Base-by-base conservation (phyloP, 2,113 vertebrate species). In the Ceuthmochares aereus region DNA sequence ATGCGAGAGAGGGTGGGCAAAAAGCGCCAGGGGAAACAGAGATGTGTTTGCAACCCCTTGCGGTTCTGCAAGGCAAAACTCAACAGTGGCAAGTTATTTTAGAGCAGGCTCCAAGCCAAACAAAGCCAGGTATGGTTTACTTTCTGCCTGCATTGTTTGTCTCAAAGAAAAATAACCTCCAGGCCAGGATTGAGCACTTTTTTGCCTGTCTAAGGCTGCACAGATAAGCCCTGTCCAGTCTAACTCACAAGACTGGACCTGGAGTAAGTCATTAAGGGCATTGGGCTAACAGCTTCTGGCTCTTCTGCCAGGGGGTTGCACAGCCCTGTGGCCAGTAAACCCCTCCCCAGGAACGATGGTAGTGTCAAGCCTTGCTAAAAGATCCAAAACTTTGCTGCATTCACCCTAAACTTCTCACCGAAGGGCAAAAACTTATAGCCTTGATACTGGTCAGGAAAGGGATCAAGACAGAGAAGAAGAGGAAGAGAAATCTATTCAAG, bases 21-120 rank as follows among this genome's bases (percentile, higher is more conserved):
- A 55, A 54, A 77, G 55, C 3, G 2, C 64, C 0, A 0, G 30
- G 87, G 52, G 74, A 75, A 92, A 43, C 4, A 2, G 36, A 68
- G 73, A 58, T 6, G 9, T 3, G 3, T 52, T 47, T 78, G 75
- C 92, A 93, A 78, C 49, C 59, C 82, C 45, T 59, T 86, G 72
- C 0, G 9, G 91, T 78, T 97, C 95, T 63, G 43, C 25, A 4
- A 84, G 66, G 69, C 77, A 79, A 56, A 70, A 74, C 59, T 89
- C 66, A 75, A 84, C 14, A 2, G 87, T 78, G 81, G 76, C 80
- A 54, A 91, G 69, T 96, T 92, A 87, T 84, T 92, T 52, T 91
- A 92, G 89, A 78, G 69, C 47, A 4, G 5, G 30, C 30, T 94
- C 86, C 96, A 95, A 97, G 42, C 55, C 27, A 95, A 95, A 94